Conservation (phyloP, 2,888 invertebrate species). For the Cantharis nigra region DNA sequence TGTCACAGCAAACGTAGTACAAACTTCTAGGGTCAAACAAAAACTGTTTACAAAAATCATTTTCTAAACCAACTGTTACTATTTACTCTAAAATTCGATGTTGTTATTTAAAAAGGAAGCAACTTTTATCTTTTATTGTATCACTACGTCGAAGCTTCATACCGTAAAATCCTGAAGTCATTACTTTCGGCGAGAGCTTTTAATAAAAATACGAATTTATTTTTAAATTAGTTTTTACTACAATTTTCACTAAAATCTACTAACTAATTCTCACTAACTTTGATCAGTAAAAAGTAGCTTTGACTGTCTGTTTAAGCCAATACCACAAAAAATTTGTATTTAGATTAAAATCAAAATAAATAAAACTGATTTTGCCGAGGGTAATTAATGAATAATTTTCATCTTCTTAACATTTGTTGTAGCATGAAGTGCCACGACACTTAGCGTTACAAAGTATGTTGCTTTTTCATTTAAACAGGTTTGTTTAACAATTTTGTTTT, state of each 20-base stretch:
- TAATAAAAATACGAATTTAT: too few species aligned
- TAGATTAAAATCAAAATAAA: background rate
- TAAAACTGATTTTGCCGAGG: background rate
- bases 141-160: too few species aligned
- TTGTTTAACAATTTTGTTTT: background rate
- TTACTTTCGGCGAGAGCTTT: too few species aligned
- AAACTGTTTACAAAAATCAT: background rate
- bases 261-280: too few species aligned
- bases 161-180: too few species aligned
- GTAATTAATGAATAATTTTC: background rate
- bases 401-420: background rate
- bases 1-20: background rate
- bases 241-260: background rate
- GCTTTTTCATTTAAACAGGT: background rate
- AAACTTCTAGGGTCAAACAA: background rate
- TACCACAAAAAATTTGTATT: background rate
- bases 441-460: too few species aligned
- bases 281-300: background rate
- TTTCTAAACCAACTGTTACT: background rate
- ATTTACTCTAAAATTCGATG: background rate
- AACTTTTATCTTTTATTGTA: too few species aligned
- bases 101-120: too few species aligned
- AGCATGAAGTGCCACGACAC: background rate
- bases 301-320: background rate
- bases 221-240: background rate